Percentiles rank a stretch among this genome's conserved stretches.
Evolutionary conservation across 2,797 vertebrate genomes (phyloP).

Genomic region (Halcyon leucocephala): DNA sequence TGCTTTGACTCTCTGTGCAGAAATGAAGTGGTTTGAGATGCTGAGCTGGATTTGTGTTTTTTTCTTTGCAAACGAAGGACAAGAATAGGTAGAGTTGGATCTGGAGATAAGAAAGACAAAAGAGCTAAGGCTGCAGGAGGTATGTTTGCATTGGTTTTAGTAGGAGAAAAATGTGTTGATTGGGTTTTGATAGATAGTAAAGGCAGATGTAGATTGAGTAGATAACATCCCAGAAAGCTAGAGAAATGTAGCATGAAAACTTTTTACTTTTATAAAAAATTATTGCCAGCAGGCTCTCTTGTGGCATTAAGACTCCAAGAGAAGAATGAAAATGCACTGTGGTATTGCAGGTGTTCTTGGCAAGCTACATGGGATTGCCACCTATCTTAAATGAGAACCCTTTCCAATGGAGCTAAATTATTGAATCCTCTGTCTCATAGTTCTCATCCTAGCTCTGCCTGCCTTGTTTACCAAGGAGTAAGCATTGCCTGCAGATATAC

Average conservation of each 20-base stretch:
- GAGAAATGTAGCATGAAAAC: neutral
- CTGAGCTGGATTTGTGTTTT: fast-evolving
- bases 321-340: neutral
- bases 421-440: neutral
- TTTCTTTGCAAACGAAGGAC: neutral
- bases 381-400: neutral
- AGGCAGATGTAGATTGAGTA: neutral
- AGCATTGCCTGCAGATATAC: neutral
- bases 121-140: neutral
- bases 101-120: neutral
- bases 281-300: neutral
- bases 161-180: neutral
- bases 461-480: neutral
- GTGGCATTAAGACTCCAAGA: neutral
- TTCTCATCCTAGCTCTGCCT: neutral
- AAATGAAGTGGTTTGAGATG: neutral
- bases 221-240: neutral
- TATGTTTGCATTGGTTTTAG: neutral
- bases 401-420: neutral
- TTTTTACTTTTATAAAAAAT: neutral
- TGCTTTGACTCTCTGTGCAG: fast-evolving
- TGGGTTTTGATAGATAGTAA: neutral
- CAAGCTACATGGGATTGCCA: neutral
- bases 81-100: neutral
- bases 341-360: neutral